Conservation (phyloP, 2,888 invertebrate genomes). For the Fragum fragum region DNA sequence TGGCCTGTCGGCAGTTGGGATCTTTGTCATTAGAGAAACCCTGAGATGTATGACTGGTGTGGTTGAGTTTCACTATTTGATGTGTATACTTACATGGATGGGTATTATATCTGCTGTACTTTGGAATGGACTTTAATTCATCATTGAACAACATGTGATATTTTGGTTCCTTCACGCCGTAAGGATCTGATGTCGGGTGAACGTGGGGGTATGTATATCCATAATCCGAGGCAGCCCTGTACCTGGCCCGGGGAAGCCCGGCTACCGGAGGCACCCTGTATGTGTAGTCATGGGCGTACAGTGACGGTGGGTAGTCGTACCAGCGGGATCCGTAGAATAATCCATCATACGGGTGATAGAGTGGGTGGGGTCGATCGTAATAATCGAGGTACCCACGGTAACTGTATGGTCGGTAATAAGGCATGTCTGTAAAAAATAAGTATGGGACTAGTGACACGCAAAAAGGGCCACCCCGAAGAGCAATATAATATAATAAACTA, state of each 20-base stretch:
- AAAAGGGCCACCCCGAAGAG: too few species aligned
- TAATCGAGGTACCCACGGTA: conserved; percentile 1
- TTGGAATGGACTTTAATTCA: conserved; percentile 6
- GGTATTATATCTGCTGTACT: conserved; percentile 25
- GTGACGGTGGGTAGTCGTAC: conserved; percentile 36
- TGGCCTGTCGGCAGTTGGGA: too few species aligned
- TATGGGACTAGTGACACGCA: background rate
- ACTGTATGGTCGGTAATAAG: background rate
- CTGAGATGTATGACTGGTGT: too few species aligned
- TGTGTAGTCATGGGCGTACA: conserved; percentile 36
- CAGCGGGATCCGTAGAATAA: conserved; percentile 13
- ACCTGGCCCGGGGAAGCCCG: background rate
- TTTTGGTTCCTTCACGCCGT: conserved; percentile 19
- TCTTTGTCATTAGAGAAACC: too few species aligned
- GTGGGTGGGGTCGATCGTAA: background rate
- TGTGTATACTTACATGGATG: conserved; percentile 9
- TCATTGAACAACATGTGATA: conserved; percentile 26
- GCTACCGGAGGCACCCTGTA: conserved; percentile 3
- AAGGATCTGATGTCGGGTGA: background rate
- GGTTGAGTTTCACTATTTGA: background rate
- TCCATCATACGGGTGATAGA: conserved; percentile 6
- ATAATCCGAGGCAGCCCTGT: conserved; percentile 13
- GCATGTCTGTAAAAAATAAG: conserved; percentile 12
- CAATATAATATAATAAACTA: too few species aligned
- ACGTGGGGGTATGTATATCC: conserved; percentile 4